Conservation (phyloP, 2,888 invertebrate species). For the Crematogaster levior region DNA sequence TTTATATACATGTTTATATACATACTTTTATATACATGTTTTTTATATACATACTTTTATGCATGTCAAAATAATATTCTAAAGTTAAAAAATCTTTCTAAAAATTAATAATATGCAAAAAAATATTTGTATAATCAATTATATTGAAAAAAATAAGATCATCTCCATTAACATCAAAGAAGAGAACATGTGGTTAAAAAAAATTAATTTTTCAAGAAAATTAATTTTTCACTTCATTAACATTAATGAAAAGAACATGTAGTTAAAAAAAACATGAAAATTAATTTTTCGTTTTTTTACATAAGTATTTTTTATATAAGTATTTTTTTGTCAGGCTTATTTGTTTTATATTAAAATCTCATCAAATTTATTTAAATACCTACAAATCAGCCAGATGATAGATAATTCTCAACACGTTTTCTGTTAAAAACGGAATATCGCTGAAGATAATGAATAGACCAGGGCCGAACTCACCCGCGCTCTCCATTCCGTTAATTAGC, state of each 20-base stretch:
- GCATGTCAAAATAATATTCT: background rate
- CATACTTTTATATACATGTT: too few relatives aligned
- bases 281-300: background rate
- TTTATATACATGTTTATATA: too few relatives aligned
- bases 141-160: background rate
- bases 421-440: background rate
- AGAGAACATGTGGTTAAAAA: too few relatives aligned
- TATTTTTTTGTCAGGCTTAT: background rate
- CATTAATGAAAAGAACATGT: too few relatives aligned
- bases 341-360: background rate
- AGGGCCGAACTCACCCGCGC: constrained; percentile 1
- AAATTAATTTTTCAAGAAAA: too few relatives aligned
- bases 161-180: too few relatives aligned
- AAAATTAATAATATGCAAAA: background rate
- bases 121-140: background rate
- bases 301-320: background rate
- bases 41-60: background rate
- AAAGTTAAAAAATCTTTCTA: background rate
- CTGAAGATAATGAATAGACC: constrained; percentile 18
- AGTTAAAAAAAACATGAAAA: background rate
- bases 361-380: background rate
- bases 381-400: background rate
- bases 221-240: too few relatives aligned
- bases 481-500: constrained; percentile 45
- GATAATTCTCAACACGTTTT: background rate